A percentile compares a stretch with the other conserved stretches of the same genome.
These are phyloP conservation scores for Halocynthia aurantium DNA, from an alignment of 23 tunicate species.

Conservation along the genomic window DNA sequence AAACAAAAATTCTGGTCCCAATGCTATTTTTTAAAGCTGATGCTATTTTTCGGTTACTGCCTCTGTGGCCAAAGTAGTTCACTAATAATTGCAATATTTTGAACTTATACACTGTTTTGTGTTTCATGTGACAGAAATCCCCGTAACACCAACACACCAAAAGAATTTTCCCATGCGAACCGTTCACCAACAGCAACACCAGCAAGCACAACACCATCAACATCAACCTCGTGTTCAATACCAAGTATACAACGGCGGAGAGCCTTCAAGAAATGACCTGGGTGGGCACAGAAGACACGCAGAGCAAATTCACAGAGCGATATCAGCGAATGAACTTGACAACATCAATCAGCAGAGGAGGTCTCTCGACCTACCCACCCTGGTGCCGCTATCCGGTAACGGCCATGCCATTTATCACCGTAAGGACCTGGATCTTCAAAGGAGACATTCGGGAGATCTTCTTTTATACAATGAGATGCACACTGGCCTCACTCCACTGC, in stretches of 20 bases:
- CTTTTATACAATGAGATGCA: constrained; percentile 8
- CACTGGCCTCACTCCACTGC: constrained; percentile 3
- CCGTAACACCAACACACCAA: constrained; percentile 25
- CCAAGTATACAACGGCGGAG: not conserved
- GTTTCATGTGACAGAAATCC: constrained; percentile 9
- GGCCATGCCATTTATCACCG: not conserved
- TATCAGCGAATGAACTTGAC: constrained; percentile 6
- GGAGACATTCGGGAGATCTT: constrained; percentile 26
- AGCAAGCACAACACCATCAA: constrained; percentile 15
- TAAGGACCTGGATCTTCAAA: not conserved
- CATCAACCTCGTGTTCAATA: constrained; percentile 1
- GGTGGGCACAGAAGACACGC: not conserved
- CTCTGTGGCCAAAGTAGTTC: too few relatives aligned
- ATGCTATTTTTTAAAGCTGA: too few relatives aligned
- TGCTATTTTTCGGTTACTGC: too few relatives aligned
- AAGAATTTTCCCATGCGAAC: constrained; percentile 13
- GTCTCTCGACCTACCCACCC: constrained; percentile 6
- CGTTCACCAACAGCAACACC: not conserved
- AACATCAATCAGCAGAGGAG: constrained; percentile 9
- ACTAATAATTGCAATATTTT: too few relatives aligned
- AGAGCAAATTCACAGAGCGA: constrained; percentile 11
- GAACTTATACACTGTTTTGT: too few relatives aligned
- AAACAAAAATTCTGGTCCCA: too few relatives aligned
- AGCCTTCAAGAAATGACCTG: not conserved
- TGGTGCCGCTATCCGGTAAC: not conserved